Percentiles rank a stretch among this genome's conserved stretches.
Conservation (phyloP, 2,113 vertebrate species). For the Cyprinodon tularosa region DNA sequence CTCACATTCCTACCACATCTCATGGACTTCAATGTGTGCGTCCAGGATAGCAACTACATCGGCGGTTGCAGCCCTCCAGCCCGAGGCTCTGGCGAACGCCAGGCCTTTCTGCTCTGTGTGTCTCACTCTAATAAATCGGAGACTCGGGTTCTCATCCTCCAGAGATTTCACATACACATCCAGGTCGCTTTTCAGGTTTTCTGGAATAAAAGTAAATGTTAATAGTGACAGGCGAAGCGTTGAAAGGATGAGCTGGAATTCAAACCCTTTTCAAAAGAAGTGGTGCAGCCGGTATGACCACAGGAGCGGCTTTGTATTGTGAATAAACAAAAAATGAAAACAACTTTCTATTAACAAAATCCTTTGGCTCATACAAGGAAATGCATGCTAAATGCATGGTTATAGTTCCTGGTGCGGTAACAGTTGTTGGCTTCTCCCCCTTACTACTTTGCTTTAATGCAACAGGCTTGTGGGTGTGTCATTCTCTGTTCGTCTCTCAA, state of each 20-base stretch:
- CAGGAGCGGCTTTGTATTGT: not conserved
- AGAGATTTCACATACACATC: conserved; percentile 49
- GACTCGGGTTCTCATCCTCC: conserved; percentile 50
- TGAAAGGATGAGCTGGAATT: not conserved
- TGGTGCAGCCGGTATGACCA: not conserved
- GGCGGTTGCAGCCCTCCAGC: conserved; percentile 72
- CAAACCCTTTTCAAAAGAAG: not conserved
- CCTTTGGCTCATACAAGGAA: too few species aligned
- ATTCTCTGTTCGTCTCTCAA: not conserved
- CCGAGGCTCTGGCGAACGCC: conserved; percentile 69
- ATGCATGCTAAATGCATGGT: too few species aligned
- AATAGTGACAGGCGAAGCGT: not conserved
- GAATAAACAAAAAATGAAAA: not conserved
- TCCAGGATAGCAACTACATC: conserved; percentile 84
- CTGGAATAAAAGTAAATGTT: conserved; percentile 34
- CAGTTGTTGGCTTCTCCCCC: too few species aligned
- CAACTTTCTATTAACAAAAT: too few species aligned
- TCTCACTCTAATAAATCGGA: conserved; percentile 53
- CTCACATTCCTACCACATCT: conserved; percentile 63
- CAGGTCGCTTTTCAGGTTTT: conserved; percentile 63
- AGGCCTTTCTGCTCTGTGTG: conserved; percentile 75
- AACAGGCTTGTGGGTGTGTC: too few species aligned
- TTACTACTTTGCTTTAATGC: too few species aligned
- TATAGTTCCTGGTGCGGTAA: too few species aligned
- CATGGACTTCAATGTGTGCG: conserved; percentile 82